phyloP scores from a whole-genome alignment of 2,113 vertebrate species.

The Aphyosemion australe region DNA sequence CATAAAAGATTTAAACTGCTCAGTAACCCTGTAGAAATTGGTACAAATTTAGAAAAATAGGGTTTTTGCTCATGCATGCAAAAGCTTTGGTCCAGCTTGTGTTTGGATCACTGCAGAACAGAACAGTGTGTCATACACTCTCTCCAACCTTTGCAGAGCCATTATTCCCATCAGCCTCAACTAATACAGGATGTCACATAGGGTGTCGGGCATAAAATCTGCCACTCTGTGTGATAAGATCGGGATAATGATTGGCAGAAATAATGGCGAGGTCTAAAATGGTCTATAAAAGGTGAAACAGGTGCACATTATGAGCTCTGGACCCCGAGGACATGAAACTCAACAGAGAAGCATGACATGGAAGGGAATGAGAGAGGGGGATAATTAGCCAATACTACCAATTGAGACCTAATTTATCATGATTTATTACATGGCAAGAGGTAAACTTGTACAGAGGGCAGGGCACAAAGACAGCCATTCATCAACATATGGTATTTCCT shows the following conservation, averaged over 20 bases:
- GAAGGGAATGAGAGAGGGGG: slow-evolving; percentile 41
- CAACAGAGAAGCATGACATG: slow-evolving; percentile 16
- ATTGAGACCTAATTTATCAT: slow-evolving; percentile 59
- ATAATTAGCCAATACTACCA: slow-evolving; percentile 67
- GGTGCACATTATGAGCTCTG: slow-evolving; percentile 23
- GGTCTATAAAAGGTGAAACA: slow-evolving; percentile 19
- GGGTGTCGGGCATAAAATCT: slow-evolving; percentile 36
- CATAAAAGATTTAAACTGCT: too few species aligned
- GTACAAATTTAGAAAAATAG: too few species aligned
- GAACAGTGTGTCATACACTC: slow-evolving; percentile 12
- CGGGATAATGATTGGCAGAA: slow-evolving; percentile 29
- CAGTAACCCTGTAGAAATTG: too few species aligned
- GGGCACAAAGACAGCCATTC: slow-evolving; percentile 71
- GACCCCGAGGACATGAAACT: slow-evolving; percentile 53
- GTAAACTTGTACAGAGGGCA: slow-evolving; percentile 53
- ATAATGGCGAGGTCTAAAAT: slow-evolving; percentile 27
- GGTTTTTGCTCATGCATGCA: neutral
- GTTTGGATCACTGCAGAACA: slow-evolving; percentile 20
- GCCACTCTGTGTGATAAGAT: slow-evolving; percentile 16
- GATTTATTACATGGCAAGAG: slow-evolving; percentile 67
- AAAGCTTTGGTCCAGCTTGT: slow-evolving; percentile 1
- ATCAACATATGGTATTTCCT: slow-evolving; percentile 64
- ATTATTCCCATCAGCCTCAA: slow-evolving; percentile 56
- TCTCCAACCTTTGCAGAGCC: slow-evolving; percentile 38
- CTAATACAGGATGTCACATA: slow-evolving; percentile 42